Evolutionary conservation across 2,888 invertebrate genomes (phyloP).

Genomic region (Danaus chrysippus): DNA sequence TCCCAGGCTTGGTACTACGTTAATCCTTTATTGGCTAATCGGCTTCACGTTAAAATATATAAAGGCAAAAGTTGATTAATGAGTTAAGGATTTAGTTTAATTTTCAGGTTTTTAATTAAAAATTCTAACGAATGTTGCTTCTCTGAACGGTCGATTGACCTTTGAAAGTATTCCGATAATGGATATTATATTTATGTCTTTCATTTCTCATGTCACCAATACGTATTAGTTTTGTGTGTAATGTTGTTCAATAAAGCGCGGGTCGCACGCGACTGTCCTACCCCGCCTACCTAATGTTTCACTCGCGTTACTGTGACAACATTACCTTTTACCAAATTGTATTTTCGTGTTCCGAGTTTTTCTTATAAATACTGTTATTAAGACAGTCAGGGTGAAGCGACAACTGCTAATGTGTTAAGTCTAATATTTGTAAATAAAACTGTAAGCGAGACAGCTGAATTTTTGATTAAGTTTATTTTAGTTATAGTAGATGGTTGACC

Average conservation of each 20-base stretch:
- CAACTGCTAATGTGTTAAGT: constrained; percentile 72
- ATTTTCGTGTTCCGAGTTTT: constrained; percentile 78
- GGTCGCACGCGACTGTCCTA: constrained; percentile 47
- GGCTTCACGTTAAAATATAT: constrained; percentile 26
- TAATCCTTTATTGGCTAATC: constrained; percentile 70
- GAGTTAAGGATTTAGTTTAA: constrained; percentile 15
- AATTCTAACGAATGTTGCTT: not conserved
- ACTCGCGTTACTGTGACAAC: constrained; percentile 75
- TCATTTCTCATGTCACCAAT: constrained; percentile 29
- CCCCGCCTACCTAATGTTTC: constrained; percentile 67
- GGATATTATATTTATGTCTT: not conserved
- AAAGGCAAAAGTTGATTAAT: constrained; percentile 28
- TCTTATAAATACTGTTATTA: constrained; percentile 79
- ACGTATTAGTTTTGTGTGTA: constrained; percentile 43
- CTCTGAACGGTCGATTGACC: too few species aligned
- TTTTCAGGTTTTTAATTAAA: constrained; percentile 9
- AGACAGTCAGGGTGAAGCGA: constrained; percentile 63
- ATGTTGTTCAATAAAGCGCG: constrained; percentile 49
- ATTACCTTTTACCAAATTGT: constrained; percentile 77
- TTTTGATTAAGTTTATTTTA: not conserved
- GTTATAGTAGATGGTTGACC: not conserved
- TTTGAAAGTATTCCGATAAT: too few species aligned
- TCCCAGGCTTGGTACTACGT: constrained; percentile 62
- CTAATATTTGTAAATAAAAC: constrained; percentile 37
- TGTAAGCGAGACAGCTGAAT: not conserved